Conservation (phyloP, 2,888 invertebrate species). For the Epistrophella euchroma region DNA sequence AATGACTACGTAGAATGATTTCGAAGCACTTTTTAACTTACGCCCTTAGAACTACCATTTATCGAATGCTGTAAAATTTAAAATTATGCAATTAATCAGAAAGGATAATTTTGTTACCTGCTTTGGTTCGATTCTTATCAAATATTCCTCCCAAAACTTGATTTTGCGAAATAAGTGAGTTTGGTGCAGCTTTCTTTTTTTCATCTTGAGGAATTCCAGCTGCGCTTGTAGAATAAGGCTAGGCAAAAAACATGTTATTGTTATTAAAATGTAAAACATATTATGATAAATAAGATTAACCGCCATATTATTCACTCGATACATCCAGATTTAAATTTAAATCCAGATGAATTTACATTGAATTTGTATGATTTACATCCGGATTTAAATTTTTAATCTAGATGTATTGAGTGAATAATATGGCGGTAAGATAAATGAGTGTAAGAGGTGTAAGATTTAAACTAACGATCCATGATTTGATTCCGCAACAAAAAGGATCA, state of each 20-base stretch:
- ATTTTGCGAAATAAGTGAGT: constrained; percentile 80
- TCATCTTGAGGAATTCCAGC: constrained; percentile 72
- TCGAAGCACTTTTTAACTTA: constrained; percentile 44
- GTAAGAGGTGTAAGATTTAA: too few species aligned
- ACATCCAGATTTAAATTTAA: too few species aligned
- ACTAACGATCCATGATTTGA: too few species aligned
- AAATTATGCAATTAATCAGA: constrained; percentile 33
- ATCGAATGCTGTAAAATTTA: constrained; percentile 51
- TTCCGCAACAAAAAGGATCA: too few species aligned
- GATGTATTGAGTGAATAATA: too few species aligned
- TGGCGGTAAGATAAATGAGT: too few species aligned
- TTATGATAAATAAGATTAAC: too few species aligned
- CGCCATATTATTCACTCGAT: too few species aligned
- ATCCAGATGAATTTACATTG: too few species aligned
- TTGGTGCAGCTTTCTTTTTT: constrained; percentile 79
- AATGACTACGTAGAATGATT: constrained; percentile 19
- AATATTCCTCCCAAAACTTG: constrained; percentile 83
- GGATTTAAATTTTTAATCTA: too few species aligned
- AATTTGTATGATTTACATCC: too few species aligned
- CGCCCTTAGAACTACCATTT: constrained; percentile 32
- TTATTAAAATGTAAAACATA: too few species aligned
- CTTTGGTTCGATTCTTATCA: constrained; percentile 79
- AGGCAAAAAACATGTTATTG: constrained; percentile 43
- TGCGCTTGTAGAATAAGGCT: constrained; percentile 80
- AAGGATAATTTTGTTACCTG: constrained; percentile 74